Evolutionary conservation across 2,888 invertebrate genomes (phyloP).

Genomic region (Oxycera nigricornis): DNA sequence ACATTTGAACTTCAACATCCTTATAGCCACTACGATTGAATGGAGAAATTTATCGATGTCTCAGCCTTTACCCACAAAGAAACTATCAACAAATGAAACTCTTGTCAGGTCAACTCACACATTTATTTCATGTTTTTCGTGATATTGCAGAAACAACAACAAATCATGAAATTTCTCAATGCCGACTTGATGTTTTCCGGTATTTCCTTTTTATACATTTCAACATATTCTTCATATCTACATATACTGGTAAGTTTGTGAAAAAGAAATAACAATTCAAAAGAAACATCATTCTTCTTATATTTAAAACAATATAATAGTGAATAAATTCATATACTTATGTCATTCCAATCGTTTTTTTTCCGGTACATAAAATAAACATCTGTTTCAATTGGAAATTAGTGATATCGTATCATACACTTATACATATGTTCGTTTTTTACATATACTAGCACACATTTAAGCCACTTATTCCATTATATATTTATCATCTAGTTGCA

Average conservation of each 20-base stretch:
- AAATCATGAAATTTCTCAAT: neutral
- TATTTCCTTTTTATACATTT: neutral
- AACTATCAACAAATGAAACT: too few species aligned
- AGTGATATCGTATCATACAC: neutral
- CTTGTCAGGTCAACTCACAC: too few species aligned
- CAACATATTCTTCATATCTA: neutral
- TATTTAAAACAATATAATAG: slow-evolving; percentile 40
- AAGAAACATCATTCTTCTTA: slow-evolving; percentile 30
- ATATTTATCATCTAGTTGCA: slow-evolving; percentile 28
- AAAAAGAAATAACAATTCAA: neutral
- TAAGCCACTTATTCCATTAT: slow-evolving; percentile 13
- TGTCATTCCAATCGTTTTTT: neutral
- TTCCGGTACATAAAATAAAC: slow-evolving; percentile 26
- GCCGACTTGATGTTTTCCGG: neutral
- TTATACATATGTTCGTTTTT: neutral
- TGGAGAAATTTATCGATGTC: too few species aligned
- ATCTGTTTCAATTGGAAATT: slow-evolving; percentile 16
- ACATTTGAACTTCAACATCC: too few species aligned
- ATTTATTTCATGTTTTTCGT: too few species aligned
- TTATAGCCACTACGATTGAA: too few species aligned
- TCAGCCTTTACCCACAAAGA: too few species aligned
- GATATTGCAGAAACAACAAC: too few species aligned
- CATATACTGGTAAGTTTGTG: slow-evolving; percentile 10
- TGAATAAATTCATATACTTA: slow-evolving; percentile 11
- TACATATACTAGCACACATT: slow-evolving; percentile 35